These are phyloP conservation scores for Blastobasis lacticolella DNA, from an alignment of 2,888 invertebrate genomes.

Conservation along the genomic window DNA sequence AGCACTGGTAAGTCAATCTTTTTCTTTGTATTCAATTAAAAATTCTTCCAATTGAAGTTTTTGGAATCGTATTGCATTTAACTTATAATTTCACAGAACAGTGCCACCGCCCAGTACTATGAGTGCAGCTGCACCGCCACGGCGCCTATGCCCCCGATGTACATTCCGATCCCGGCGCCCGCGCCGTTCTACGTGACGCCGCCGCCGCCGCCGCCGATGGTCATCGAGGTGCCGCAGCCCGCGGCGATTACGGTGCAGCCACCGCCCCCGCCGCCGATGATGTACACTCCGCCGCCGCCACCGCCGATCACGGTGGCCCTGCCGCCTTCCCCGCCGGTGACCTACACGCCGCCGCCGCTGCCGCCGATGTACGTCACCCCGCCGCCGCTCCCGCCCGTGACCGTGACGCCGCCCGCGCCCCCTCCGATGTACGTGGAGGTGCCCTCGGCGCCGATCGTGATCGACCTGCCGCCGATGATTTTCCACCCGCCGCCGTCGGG, in stretches of 20 bases:
- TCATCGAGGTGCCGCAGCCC: constrained; percentile 38
- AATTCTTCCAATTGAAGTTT: no score
- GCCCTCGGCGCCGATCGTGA: constrained; percentile 47
- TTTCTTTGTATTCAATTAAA: not conserved
- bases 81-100: constrained; percentile 31
- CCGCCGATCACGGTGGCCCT: constrained; percentile 45
- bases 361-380: constrained; percentile 46
- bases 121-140: constrained; percentile 6
- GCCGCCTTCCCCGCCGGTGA: constrained; percentile 41
- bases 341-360: constrained; percentile 44
- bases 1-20: constrained; percentile 39
- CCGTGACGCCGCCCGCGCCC: constrained; percentile 40
- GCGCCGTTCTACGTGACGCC: constrained; percentile 38
- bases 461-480: constrained; percentile 40
- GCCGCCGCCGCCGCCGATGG: constrained; percentile 37
- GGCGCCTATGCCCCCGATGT: constrained; percentile 30
- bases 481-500: constrained; percentile 55
- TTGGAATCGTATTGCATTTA: not conserved
- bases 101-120: constrained; percentile 46
- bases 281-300: constrained; percentile 35
- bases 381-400: constrained; percentile 44
- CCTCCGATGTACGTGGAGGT: constrained; percentile 41
- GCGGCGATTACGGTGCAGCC: constrained; percentile 44
- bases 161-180: constrained; percentile 46
- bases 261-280: constrained; percentile 37